A percentile compares a stretch with the other conserved stretches of the same genome.
These are phyloP conservation scores for Leuciscus idus DNA, from an alignment of 2,113 vertebrate species.

Conservation along the genomic window DNA sequence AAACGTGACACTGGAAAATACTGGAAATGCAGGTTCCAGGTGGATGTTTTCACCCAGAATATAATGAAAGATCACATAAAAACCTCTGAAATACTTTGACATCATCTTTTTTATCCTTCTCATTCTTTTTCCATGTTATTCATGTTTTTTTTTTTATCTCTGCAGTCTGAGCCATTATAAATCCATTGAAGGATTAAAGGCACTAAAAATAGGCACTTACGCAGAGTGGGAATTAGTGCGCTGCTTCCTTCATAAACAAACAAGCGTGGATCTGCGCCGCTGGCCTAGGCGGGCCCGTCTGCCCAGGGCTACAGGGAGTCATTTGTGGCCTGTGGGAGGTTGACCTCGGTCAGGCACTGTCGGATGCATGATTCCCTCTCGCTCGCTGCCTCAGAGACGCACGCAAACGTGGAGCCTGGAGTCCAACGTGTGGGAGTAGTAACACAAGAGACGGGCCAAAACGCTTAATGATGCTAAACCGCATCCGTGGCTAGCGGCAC, in stretches of 20 bases:
- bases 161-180: constrained; percentile 68
- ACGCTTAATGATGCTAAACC: constrained; percentile 68
- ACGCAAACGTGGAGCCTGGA: constrained; percentile 24
- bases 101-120: constrained; percentile 39
- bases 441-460: constrained; percentile 70
- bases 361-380: constrained; percentile 55
- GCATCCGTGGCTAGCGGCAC: constrained; percentile 69
- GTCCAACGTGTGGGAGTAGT: constrained; percentile 57
- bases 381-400: constrained; percentile 45
- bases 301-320: constrained; percentile 62
- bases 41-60: constrained; percentile 26
- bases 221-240: constrained; percentile 59
- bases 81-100: constrained; percentile 57
- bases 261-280: constrained; percentile 60
- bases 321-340: constrained; percentile 68
- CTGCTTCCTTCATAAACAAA: constrained; percentile 71
- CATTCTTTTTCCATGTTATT: neutral
- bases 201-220: constrained; percentile 68
- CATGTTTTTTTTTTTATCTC: constrained; percentile 57
- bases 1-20: constrained; percentile 20
- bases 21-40: neutral
- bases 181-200: constrained; percentile 72
- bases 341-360: constrained; percentile 68
- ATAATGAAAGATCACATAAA: constrained; percentile 69
- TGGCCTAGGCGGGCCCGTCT: constrained; percentile 48